Evolutionary conservation across 2,888 invertebrate genomes (phyloP), one percentile per base, ranked within the genome.

Genomic region (Drosophila pseudotalamancana): DNA sequence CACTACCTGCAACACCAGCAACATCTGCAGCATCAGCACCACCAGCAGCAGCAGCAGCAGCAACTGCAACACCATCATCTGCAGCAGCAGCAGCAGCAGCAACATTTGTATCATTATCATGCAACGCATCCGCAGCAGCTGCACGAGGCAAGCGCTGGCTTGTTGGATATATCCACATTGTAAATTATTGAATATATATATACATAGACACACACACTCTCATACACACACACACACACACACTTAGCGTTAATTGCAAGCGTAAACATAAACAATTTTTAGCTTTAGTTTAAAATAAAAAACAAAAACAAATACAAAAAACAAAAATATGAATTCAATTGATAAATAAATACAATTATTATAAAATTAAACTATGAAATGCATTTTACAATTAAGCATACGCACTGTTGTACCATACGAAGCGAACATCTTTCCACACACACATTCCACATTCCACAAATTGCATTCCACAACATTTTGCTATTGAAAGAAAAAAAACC

Each of bases 131-230:
- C 70, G 65, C 68, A 68, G 60, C 79, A 82, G 63, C 72, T 77
- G 55, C 63, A 75, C 19, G 87, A 85, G 72, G 82, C 72, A 42
- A 63, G 73, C 73, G 79, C 88, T 63, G 91, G 90, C 72, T 86
- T 91, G 75, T 85, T 91, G 90, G 91, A 91, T 89, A 91, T 91
- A 73, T 90, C 91, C 87, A 89, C 91, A 75, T 88, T 91, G 91
- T 91, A 91, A 91, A 90, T 89, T 89, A 88, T 86, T 86, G 66
- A 77, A 83, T 61, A 83, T 85, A 79, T 57, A 72, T 46, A 72
- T 40, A 57, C 9, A 56, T 11, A 56, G 23, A 50, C 32, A 42
- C 23, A 54, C 40, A 62, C 37, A 54, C 19, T 69, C 35, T 66
- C 23, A 57, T 51, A 32, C 34, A 39, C 12, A 64, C 55, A 63